Percentiles rank a stretch among this genome's conserved stretches.
Evolutionary conservation across 1,140 invertebrate genomes (phyloP).

Genomic region (Rhysida immarginata): DNA sequence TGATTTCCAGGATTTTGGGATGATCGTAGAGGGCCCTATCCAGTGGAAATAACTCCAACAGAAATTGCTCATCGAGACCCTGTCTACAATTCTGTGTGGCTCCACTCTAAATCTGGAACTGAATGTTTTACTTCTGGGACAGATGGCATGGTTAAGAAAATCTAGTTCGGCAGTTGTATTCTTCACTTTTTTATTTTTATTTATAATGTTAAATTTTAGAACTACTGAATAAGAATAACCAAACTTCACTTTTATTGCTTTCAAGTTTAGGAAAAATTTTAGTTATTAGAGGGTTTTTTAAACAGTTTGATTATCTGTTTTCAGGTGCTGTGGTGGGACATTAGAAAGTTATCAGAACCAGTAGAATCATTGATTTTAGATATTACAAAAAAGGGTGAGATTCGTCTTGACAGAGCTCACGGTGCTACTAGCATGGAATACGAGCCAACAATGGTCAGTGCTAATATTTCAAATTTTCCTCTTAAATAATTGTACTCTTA

Average conservation of each 20-base stretch:
- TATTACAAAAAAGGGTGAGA: slow-evolving; percentile 49
- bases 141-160: slow-evolving; percentile 46
- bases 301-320: not conserved
- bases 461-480: too few species aligned
- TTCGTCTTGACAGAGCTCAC: slow-evolving; percentile 43
- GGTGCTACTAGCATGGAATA: slow-evolving; percentile 74
- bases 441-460: slow-evolving; percentile 59
- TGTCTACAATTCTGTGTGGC: slow-evolving; percentile 59
- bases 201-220: not conserved
- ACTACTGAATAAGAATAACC: not conserved
- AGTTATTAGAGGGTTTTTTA: too few species aligned
- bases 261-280: not conserved
- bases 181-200: not conserved
- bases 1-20: slow-evolving; percentile 50
- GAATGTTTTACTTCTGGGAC: slow-evolving; percentile 80
- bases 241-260: not conserved
- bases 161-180: not conserved
- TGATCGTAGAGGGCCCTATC: slow-evolving; percentile 49
- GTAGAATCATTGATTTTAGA: slow-evolving; percentile 68
- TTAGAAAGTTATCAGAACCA: slow-evolving; percentile 59
- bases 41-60: slow-evolving; percentile 43
- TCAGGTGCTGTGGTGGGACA: slow-evolving; percentile 63
- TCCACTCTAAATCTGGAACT: slow-evolving; percentile 68
- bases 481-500: too few species aligned
- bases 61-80: slow-evolving; percentile 62